phyloP scores from a whole-genome alignment of 2,113 vertebrate genomes.

The Phodopus roborovskii region DNA sequence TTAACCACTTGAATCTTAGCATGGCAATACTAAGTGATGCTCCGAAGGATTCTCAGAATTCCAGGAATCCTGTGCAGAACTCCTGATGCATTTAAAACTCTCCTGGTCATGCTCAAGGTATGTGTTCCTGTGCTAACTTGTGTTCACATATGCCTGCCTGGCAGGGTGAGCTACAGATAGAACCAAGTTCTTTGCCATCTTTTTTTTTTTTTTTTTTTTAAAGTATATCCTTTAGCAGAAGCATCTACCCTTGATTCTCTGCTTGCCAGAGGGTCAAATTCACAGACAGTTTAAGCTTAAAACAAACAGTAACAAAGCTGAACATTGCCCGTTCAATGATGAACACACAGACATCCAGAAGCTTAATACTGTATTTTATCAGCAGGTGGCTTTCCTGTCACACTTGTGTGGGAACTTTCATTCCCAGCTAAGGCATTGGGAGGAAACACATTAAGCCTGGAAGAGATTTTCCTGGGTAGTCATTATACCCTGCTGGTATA shows the following conservation, averaged over 20 bases:
- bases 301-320: slow-evolving; percentile 66
- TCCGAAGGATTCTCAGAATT: background rate
- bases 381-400: slow-evolving; percentile 9
- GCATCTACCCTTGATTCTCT: slow-evolving; percentile 20
- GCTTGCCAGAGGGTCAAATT: slow-evolving; percentile 30
- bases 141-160: background rate
- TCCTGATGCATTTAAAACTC: background rate
- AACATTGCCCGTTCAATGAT: slow-evolving; percentile 60
- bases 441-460: background rate
- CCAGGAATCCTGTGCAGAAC: background rate
- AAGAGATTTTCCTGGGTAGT: background rate
- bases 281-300: slow-evolving; percentile 72
- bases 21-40: background rate
- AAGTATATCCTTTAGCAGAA: background rate
- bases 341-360: slow-evolving; percentile 11
- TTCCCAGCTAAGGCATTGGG: slow-evolving; percentile 27
- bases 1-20: background rate
- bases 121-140: background rate
- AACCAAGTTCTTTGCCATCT: background rate
- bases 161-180: background rate
- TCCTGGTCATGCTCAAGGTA: background rate
- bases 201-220: slow-evolving; percentile 10
- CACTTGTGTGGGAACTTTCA: background rate
- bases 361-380: background rate
- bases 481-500: background rate